Evolutionary conservation across 2,888 invertebrate species (phyloP).

Genomic region (Carcina quercana): DNA sequence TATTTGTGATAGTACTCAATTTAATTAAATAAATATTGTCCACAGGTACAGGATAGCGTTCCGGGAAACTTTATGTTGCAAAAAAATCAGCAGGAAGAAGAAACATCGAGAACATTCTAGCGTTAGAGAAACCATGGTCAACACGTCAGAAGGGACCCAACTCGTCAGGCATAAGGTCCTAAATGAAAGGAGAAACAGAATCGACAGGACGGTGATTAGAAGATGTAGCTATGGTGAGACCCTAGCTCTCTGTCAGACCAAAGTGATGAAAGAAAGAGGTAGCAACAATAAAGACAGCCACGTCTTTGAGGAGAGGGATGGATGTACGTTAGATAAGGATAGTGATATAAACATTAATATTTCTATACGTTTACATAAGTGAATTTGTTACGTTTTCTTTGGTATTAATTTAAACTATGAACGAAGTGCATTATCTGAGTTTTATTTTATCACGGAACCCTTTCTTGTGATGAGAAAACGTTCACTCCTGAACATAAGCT

Average conservation of each 20-base stretch:
- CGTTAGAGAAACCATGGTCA: slow-evolving; percentile 75
- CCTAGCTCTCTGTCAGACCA: slow-evolving; percentile 36
- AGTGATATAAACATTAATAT: slow-evolving; percentile 22
- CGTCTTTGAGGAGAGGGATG: slow-evolving; percentile 24
- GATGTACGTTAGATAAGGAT: slow-evolving; percentile 15
- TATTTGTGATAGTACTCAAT: too few relatives aligned
- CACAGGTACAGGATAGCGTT: slow-evolving; percentile 86
- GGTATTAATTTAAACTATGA: too few relatives aligned
- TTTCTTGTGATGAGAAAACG: too few relatives aligned
- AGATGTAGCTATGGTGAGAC: slow-evolving; percentile 41
- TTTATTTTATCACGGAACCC: too few relatives aligned
- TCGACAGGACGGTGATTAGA: slow-evolving; percentile 26
- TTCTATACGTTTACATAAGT: slow-evolving; percentile 20
- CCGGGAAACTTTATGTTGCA: slow-evolving; percentile 81
- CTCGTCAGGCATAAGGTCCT: slow-evolving; percentile 56
- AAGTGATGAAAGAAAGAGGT: slow-evolving; percentile 30
- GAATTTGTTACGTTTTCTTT: too few relatives aligned
- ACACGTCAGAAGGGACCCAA: slow-evolving; percentile 56
- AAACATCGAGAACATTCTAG: slow-evolving; percentile 76
- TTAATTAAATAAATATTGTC: too few relatives aligned
- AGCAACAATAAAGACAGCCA: slow-evolving; percentile 43
- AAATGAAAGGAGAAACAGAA: slow-evolving; percentile 27
- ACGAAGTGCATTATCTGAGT: too few relatives aligned
- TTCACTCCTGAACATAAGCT: too few relatives aligned
- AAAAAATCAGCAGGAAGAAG: slow-evolving; percentile 54